These are phyloP conservation scores for Leucophenga montana DNA, from an alignment of 2,888 invertebrate genomes.

Conservation along the genomic window DNA sequence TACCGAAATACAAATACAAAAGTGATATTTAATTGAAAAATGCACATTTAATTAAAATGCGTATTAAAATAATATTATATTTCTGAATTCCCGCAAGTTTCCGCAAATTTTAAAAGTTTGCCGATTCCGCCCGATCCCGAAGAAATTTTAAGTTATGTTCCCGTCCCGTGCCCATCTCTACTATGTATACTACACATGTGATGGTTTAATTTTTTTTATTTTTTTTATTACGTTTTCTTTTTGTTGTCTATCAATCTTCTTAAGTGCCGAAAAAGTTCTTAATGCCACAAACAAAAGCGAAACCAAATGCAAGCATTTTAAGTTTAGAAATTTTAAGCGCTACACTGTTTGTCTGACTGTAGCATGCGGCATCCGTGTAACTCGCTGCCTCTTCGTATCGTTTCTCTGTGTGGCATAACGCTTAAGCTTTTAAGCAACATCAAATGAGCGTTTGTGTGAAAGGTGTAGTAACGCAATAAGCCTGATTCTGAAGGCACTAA, in stretches of 20 bases:
- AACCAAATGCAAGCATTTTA: conserved; percentile 43
- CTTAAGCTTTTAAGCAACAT: conserved; percentile 5
- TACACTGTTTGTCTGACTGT: conserved; percentile 15
- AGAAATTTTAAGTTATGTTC: too few species aligned
- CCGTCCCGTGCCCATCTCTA: too few species aligned
- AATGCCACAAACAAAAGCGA: conserved; percentile 37
- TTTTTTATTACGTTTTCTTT: too few species aligned
- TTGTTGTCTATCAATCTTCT: conserved; percentile 34
- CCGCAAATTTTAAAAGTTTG: too few species aligned
- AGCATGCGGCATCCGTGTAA: background rate
- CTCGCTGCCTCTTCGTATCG: background rate
- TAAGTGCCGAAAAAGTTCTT: conserved; percentile 57
- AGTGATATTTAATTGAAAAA: too few species aligned
- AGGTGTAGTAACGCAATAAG: conserved; percentile 42
- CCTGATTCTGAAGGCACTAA: conserved; percentile 63
- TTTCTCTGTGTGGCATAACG: background rate
- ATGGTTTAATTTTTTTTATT: background rate
- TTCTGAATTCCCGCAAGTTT: too few species aligned
- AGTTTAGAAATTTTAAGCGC: conserved; percentile 58
- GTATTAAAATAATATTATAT: too few species aligned
- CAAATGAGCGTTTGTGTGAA: conserved; percentile 5
- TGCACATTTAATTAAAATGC: too few species aligned
- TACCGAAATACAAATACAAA: too few species aligned
- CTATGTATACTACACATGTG: conserved; percentile 22
- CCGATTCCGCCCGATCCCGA: too few species aligned